Percentiles rank a stretch among this genome's conserved stretches.
phyloP scores from a whole-genome alignment of 2,888 invertebrate genomes.

The Glaucopsyche alexis region DNA sequence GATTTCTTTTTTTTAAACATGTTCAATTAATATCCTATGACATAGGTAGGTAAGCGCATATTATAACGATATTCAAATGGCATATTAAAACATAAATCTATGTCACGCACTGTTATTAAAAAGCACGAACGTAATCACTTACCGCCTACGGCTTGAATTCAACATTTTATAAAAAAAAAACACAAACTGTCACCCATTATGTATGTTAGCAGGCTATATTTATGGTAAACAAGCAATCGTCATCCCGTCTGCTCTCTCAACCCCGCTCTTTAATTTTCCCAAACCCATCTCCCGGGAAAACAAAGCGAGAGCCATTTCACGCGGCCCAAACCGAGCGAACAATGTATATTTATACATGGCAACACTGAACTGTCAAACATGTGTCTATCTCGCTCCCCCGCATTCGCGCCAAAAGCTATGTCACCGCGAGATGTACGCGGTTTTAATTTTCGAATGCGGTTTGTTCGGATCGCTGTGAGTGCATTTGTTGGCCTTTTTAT shows the following conservation, averaged over 20 bases:
- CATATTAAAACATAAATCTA: slow-evolving; percentile 11
- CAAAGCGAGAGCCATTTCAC: slow-evolving; percentile 73
- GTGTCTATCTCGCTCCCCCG: slow-evolving; percentile 54
- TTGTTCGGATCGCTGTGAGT: slow-evolving; percentile 62
- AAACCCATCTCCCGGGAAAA: slow-evolving; percentile 70
- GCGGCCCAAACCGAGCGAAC: slow-evolving; percentile 75
- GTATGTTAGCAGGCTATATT: slow-evolving; percentile 46
- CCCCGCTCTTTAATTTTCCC: slow-evolving; percentile 73
- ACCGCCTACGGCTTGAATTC: slow-evolving; percentile 27
- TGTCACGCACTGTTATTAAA: slow-evolving; percentile 18
- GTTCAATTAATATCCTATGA: too few species aligned
- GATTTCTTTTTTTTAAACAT: too few species aligned
- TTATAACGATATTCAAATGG: not conserved
- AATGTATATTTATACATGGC: slow-evolving; percentile 60
- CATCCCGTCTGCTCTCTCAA: slow-evolving; percentile 62
- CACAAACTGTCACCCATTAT: slow-evolving; percentile 42
- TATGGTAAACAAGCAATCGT: slow-evolving; percentile 69
- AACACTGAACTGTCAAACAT: slow-evolving; percentile 58
- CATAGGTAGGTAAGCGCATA: not conserved
- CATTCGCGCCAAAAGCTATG: slow-evolving; percentile 62
- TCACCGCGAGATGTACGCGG: slow-evolving; percentile 59
- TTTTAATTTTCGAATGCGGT: slow-evolving; percentile 76
- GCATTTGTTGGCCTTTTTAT: slow-evolving; percentile 48
- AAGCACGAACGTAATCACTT: slow-evolving; percentile 21
- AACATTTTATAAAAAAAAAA: slow-evolving; percentile 38